Percentiles rank a stretch among this genome's conserved stretches.
phyloP scores from a whole-genome alignment of 2,113 vertebrate species.

The Tenebrosternarchus preto region DNA sequence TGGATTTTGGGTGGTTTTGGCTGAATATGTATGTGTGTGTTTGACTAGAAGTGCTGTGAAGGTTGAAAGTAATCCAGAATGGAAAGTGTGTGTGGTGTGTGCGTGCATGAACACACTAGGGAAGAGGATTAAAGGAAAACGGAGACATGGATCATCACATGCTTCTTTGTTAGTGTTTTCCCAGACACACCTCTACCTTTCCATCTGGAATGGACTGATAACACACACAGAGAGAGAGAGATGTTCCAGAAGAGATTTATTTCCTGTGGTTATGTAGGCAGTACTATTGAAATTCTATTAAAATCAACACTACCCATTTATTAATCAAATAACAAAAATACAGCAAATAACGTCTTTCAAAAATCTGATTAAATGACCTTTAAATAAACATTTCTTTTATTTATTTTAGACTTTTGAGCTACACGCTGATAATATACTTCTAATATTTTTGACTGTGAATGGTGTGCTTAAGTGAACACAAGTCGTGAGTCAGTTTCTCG shows the following conservation, averaged over 20 bases:
- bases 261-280: constrained; percentile 29
- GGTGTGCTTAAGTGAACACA: too few relatives aligned
- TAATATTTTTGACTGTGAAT: too few relatives aligned
- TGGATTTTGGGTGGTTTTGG: not conserved
- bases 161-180: constrained; percentile 23
- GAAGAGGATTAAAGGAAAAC: constrained; percentile 30
- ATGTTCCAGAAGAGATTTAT: constrained; percentile 9
- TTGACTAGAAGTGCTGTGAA: not conserved
- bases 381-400: too few relatives aligned
- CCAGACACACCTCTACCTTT: constrained; percentile 22
- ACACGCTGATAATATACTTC: too few relatives aligned
- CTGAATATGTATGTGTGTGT: not conserved
- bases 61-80: not conserved
- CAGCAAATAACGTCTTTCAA: not conserved
- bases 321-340: not conserved
- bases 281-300: not conserved
- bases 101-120: not conserved
- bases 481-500: too few relatives aligned
- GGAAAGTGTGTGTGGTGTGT: constrained; percentile 11
- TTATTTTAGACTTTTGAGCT: too few relatives aligned
- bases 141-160: constrained; percentile 31
- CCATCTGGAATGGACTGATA: constrained; percentile 35
- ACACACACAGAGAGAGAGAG: not conserved
- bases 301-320: not conserved
- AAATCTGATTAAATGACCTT: too few relatives aligned